phyloP scores from a whole-genome alignment of 2,113 vertebrate species.

The Xiphophorus couchianus region DNA sequence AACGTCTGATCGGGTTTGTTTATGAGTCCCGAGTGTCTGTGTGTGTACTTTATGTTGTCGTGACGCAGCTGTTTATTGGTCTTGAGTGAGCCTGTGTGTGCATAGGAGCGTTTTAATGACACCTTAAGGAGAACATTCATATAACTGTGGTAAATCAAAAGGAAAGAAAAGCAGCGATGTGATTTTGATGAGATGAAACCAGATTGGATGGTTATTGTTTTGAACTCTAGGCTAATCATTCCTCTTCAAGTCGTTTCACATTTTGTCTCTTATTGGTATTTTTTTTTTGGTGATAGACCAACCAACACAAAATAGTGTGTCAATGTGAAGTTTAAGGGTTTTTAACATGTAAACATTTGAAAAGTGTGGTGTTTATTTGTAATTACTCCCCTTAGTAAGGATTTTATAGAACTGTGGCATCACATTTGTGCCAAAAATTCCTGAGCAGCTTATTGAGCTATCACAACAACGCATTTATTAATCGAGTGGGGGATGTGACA shows the following conservation, averaged over 20 bases:
- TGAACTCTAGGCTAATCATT: not conserved
- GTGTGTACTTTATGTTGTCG: slow-evolving; percentile 20
- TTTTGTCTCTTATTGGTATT: no score
- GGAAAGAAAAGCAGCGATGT: not conserved
- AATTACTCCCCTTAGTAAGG: no score
- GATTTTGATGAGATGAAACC: not conserved
- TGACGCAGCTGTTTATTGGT: slow-evolving; percentile 14
- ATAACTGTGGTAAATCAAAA: slow-evolving; percentile 1
- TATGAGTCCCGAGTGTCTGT: slow-evolving; percentile 40
- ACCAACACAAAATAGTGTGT: not conserved
- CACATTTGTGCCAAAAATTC: no score
- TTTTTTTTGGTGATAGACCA: not conserved
- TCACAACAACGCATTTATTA: no score
- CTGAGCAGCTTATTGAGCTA: no score
- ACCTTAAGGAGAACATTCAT: slow-evolving; percentile 3
- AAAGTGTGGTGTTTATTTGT: no score
- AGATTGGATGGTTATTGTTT: not conserved
- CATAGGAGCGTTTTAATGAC: slow-evolving; percentile 1
- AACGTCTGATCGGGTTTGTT: slow-evolving; percentile 52
- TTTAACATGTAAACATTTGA: no score
- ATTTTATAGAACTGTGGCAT: no score
- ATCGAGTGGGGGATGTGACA: no score
- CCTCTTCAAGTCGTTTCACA: no score
- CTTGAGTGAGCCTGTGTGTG: not conserved
- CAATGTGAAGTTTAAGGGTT: no score